Percentiles rank a stretch among this genome's conserved stretches.
phyloP scores from a whole-genome alignment of 1,140 invertebrate genomes.

The Lordiphosa clarofinis region DNA sequence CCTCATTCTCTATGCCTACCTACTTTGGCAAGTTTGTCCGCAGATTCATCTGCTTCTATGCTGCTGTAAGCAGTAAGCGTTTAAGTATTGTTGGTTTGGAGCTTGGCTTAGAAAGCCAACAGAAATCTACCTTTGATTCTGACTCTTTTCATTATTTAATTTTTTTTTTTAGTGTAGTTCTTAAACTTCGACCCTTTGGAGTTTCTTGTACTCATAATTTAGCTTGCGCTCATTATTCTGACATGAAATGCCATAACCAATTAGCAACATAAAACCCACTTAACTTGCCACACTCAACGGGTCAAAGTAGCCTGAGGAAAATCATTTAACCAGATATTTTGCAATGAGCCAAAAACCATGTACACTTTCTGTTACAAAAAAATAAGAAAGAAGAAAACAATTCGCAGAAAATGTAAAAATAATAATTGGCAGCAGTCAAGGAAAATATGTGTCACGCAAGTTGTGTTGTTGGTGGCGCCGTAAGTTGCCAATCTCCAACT shows the following conservation, averaged over 20 bases:
- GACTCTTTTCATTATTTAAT: too few relatives aligned
- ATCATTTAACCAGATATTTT: constrained; percentile 5
- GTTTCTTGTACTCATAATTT: too few relatives aligned
- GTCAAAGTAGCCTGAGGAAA: constrained; percentile 10
- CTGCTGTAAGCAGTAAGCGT: too few relatives aligned
- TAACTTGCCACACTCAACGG: constrained; percentile 9
- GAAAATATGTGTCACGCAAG: constrained; percentile 47
- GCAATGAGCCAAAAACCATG: constrained; percentile 2
- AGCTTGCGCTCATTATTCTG: constrained; percentile 3
- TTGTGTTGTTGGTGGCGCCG: constrained; percentile 3
- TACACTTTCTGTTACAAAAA: too few relatives aligned
- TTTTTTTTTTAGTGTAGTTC: too few relatives aligned
- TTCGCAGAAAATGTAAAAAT: constrained; percentile 34
- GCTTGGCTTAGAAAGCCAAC: too few relatives aligned
- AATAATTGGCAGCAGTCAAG: constrained; percentile 49
- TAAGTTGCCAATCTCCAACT: constrained; percentile 25
- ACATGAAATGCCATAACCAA: constrained; percentile 12
- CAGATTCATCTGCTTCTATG: too few relatives aligned
- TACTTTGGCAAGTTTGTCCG: too few relatives aligned
- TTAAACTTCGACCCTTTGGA: too few relatives aligned
- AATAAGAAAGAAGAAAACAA: constrained; percentile 1
- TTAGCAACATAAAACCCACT: constrained; percentile 9
- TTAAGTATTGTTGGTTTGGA: too few relatives aligned
- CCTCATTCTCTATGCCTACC: too few relatives aligned
- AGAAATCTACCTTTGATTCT: too few relatives aligned